These are phyloP conservation scores for Apostichopus japonicus DNA, from an alignment of 35 echinoderm and acorn worm species.

Conservation along the genomic window DNA sequence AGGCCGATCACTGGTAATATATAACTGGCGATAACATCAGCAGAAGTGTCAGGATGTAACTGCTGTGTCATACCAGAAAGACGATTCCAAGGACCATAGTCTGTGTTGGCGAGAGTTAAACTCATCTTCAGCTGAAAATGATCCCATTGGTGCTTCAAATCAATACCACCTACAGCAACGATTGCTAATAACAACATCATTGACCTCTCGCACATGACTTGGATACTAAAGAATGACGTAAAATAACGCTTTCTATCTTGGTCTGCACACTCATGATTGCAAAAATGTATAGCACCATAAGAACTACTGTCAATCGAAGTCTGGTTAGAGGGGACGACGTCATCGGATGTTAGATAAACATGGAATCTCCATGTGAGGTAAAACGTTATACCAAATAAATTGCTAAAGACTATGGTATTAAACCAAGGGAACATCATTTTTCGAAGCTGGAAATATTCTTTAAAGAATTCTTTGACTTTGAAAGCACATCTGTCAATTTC, in stretches of 20 bases:
- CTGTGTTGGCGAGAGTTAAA: not conserved
- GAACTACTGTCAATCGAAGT: not conserved
- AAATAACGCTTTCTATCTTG: too few species aligned
- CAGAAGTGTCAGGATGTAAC: slow-evolving; percentile 44
- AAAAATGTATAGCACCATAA: not conserved
- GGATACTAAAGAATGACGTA: not conserved
- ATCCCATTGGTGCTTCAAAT: slow-evolving; percentile 38
- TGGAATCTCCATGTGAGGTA: too few species aligned
- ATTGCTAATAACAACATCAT: slow-evolving; percentile 24
- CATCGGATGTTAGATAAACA: too few species aligned
- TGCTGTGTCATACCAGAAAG: not conserved
- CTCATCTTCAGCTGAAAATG: slow-evolving; percentile 25
- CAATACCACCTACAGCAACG: slow-evolving; percentile 15
- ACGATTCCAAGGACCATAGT: not conserved
- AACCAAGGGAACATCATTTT: too few species aligned
- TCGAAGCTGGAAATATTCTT: too few species aligned
- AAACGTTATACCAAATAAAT: too few species aligned
- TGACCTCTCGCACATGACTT: not conserved
- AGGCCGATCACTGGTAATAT: slow-evolving; percentile 20
- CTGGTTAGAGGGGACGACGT: too few species aligned
- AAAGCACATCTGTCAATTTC: not conserved
- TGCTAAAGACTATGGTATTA: too few species aligned
- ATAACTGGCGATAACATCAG: not conserved
- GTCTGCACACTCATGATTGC: not conserved
- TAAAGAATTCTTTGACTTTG: too few species aligned